These are phyloP conservation scores for Podotricha telesiphe DNA, from an alignment of 2,888 invertebrate genomes.

Conservation along the genomic window DNA sequence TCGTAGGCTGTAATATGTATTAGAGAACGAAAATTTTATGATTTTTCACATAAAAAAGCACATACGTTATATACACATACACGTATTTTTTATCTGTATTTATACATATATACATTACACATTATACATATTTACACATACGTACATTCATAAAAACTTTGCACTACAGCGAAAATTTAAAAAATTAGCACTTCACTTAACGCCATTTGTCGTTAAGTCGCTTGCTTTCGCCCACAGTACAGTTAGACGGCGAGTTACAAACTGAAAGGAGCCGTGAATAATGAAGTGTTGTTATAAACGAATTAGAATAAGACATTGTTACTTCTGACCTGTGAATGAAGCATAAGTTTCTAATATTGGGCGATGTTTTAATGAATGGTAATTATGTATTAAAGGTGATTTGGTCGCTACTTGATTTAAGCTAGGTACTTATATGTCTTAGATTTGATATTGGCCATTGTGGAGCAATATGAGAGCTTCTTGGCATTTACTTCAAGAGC, in stretches of 20 bases:
- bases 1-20: too few species aligned
- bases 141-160: not conserved
- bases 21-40: too few species aligned
- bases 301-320: constrained; percentile 1
- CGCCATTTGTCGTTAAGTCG: constrained; percentile 12
- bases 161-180: not conserved
- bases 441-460: too few species aligned
- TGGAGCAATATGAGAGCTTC: too few species aligned
- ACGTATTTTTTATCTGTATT: too few species aligned
- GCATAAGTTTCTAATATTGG: not conserved
- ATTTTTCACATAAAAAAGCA: too few species aligned
- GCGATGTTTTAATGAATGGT: not conserved
- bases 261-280: constrained; percentile 7
- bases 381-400: too few species aligned
- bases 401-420: too few species aligned
- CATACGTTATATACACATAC: too few species aligned
- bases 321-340: not conserved
- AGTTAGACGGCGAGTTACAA: constrained; percentile 16
- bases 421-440: too few species aligned
- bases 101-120: not conserved
- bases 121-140: not conserved
- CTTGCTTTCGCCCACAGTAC: constrained; percentile 23
- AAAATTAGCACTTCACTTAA: constrained; percentile 7
- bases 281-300: constrained; percentile 9
- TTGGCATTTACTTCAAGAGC: too few species aligned